Evolutionary conservation across 2,888 invertebrate genomes (phyloP), one percentile per base, ranked within the genome.

Genomic region (Coecobrya sp.): DNA sequence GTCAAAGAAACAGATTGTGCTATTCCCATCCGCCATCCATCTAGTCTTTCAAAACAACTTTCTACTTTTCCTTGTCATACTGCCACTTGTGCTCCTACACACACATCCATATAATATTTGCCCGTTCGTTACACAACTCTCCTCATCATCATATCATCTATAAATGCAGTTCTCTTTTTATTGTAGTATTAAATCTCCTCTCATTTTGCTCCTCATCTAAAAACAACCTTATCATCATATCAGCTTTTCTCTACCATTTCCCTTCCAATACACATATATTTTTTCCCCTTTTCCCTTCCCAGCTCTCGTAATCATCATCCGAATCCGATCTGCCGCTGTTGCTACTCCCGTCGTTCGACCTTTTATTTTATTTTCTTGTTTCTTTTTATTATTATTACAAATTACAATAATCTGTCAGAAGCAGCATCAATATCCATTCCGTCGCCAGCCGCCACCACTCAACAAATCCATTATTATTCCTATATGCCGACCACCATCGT

Each of bases 401-500:
- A 65, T 85, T 85, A 65, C 85, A 85, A 68, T 87, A 87, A 88
- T 81, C 88, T 88, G 88, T 88, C 88, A 88, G 65, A 59, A 49
- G 65, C 88, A 88, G 81, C 88, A 81, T 88, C 82, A 82, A 82
- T 82, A 82, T 59, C 45, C 36, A 82, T 82, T 55, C 59, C 59
- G 59, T 13, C 30, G 59, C 30, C 82, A 82, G 52, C 82, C 82
- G 82, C 59, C 59, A 59, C 55, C 82, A 82, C 82, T 82, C 82
- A 82, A 82, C 82, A 82, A 59, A 82, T 27, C 59, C 36, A 82
- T 82, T 82, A 82, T 82, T 82, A 82, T 82, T 82, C 59, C 59
- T 1, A n/a, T n/a, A n/a, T n/a, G 59, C 27, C 82, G 82, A 82
- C 36, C 30, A n/a, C 82, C 36, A 36, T 7, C 36, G 7, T 7